These are phyloP conservation scores for Leptobrachium leishanense DNA, from an alignment of 2,113 vertebrate species.

Conservation along the genomic window DNA sequence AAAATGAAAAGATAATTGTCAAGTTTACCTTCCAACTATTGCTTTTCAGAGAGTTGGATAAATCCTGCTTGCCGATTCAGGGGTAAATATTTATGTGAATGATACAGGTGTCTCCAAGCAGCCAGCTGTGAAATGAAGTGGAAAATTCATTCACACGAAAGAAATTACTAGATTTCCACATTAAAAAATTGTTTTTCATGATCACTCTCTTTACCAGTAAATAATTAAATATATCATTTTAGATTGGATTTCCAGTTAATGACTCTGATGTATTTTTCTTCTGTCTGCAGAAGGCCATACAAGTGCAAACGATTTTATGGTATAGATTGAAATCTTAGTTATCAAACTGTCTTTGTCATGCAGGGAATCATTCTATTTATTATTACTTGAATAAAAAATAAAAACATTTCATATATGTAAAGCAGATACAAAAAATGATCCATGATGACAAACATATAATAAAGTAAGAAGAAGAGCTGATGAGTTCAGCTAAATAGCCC, in stretches of 20 bases:
- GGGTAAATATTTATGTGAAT: constrained; percentile 41
- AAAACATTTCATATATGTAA: no score
- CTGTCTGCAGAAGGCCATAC: background rate
- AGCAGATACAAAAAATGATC: no score
- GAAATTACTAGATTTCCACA: constrained; percentile 28
- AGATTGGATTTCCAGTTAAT: constrained; percentile 1
- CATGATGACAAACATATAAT: no score
- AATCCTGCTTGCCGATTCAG: constrained; percentile 12
- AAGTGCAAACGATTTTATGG: background rate
- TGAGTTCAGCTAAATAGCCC: no score
- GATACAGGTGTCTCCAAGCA: constrained; percentile 33
- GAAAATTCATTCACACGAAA: constrained; percentile 31
- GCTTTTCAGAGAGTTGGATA: constrained; percentile 4
- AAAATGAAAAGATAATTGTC: constrained; percentile 2
- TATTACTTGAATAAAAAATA: no score
- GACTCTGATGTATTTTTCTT: background rate
- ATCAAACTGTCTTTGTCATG: background rate
- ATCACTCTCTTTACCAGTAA: background rate
- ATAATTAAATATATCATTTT: background rate
- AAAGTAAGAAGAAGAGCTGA: no score
- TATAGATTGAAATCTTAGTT: background rate
- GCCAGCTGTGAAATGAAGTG: constrained; percentile 31
- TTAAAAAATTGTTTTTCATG: constrained; percentile 5
- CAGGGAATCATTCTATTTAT: no score
- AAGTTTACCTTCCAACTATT: constrained; percentile 6